phyloP scores from a whole-genome alignment of 2,797 vertebrate species.

The Gymnopithys bicolor region DNA sequence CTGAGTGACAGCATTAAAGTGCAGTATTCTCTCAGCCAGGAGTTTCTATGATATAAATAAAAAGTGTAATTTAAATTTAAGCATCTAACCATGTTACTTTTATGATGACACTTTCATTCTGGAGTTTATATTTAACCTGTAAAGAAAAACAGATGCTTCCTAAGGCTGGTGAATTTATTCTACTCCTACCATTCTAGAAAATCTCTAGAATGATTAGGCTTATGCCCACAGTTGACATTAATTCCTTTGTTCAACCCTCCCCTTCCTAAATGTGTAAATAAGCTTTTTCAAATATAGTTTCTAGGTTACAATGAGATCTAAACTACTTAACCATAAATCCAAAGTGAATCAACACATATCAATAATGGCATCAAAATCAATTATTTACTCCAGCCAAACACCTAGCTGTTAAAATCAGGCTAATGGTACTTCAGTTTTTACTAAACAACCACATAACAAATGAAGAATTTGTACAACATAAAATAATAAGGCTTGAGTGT shows the following conservation, averaged over 20 bases:
- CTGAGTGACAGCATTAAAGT: neutral
- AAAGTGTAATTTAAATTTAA: neutral
- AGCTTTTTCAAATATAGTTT: neutral
- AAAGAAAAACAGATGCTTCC: neutral
- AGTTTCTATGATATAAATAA: neutral
- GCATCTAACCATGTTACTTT: neutral
- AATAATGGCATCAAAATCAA: neutral
- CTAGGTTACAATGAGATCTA: neutral
- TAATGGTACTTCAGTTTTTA: neutral
- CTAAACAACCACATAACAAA: neutral
- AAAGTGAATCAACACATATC: neutral
- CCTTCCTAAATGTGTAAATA: neutral
- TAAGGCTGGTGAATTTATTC: neutral
- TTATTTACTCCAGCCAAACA: neutral
- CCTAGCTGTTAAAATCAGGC: neutral
- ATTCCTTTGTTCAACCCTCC: neutral
- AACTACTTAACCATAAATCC: neutral
- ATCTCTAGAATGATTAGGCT: neutral
- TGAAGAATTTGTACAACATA: neutral
- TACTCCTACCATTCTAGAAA: neutral
- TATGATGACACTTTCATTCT: neutral
- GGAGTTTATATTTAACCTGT: neutral
- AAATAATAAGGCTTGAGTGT: neutral
- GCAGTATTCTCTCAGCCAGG: neutral
- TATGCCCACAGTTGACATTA: neutral